Evolutionary conservation across 2,888 invertebrate species (phyloP).

Genomic region (Lasius fuliginosus): DNA sequence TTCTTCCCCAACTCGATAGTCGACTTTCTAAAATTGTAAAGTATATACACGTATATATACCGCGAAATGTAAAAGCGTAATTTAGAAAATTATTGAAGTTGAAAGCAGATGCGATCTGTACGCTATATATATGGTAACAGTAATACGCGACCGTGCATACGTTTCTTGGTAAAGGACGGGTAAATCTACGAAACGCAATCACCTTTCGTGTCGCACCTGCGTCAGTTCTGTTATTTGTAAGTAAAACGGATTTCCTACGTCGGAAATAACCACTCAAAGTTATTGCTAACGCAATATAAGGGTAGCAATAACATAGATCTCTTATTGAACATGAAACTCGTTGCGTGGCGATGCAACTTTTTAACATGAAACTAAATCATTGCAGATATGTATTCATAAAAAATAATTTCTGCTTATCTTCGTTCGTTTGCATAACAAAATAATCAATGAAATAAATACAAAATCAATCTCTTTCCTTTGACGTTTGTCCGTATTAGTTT

Average conservation of each 20-base stretch:
- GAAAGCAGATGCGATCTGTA: constrained; percentile 1
- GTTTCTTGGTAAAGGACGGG: constrained; percentile 32
- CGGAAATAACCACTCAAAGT: constrained; percentile 43
- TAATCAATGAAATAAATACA: not conserved
- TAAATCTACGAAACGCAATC: constrained; percentile 25
- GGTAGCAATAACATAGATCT: not conserved
- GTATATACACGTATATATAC: not conserved
- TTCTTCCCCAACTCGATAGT: not conserved
- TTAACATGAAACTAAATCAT: not conserved
- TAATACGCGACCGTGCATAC: not conserved
- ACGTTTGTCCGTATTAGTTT: not conserved
- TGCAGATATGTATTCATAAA: not conserved
- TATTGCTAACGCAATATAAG: constrained; percentile 20
- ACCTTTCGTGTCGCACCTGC: constrained; percentile 45
- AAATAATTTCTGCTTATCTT: not conserved
- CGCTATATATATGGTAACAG: not conserved
- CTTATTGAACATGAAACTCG: constrained; percentile 21
- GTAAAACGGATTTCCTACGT: constrained; percentile 46
- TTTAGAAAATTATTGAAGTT: constrained; percentile 34
- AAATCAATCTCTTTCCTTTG: not conserved
- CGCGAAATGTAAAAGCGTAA: not conserved
- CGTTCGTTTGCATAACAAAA: not conserved
- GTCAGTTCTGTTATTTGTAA: constrained; percentile 46
- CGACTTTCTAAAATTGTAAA: not conserved
- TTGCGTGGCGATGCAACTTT: constrained; percentile 3